Evolutionary conservation across 2,113 vertebrate species (phyloP).

Genomic region (Sapajus apella): DNA sequence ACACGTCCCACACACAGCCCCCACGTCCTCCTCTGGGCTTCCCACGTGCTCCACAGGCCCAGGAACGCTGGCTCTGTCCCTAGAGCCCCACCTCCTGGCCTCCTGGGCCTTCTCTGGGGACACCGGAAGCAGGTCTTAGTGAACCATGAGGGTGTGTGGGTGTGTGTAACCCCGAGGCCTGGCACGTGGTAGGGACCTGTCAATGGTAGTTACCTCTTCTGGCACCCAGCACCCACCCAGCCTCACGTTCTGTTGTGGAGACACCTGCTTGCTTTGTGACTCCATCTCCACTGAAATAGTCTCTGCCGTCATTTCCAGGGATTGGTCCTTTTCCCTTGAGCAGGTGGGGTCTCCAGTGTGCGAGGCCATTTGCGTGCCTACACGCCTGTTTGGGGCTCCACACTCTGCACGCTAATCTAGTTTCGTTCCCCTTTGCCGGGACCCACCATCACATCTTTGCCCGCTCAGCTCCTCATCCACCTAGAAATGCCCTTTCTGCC

Average conservation of each 20-base stretch:
- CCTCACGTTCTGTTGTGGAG: rapidly evolving
- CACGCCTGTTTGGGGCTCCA: rapidly evolving
- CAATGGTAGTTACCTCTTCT: rapidly evolving
- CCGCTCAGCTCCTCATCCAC: not conserved
- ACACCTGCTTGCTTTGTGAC: not conserved
- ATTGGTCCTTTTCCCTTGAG: not conserved
- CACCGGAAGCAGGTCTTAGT: rapidly evolving
- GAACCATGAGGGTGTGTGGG: rapidly evolving
- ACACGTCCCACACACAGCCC: rapidly evolving
- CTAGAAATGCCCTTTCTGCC: not conserved
- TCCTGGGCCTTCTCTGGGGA: not conserved
- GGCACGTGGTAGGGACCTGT: rapidly evolving
- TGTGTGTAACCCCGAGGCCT: rapidly evolving
- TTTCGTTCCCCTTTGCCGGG: not conserved
- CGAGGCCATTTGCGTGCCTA: not conserved
- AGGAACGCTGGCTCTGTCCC: rapidly evolving
- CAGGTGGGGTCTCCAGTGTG: not conserved
- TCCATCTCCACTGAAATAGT: not conserved
- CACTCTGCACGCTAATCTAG: rapidly evolving
- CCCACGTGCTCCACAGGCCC: rapidly evolving
- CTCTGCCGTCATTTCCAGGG: not conserved
- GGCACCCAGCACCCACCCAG: not conserved
- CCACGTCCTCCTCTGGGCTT: rapidly evolving
- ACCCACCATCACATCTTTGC: rapidly evolving
- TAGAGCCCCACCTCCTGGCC: rapidly evolving